These are phyloP conservation scores for Diarsia dahlii DNA, from an alignment of 2,888 invertebrate species.

Conservation along the genomic window DNA sequence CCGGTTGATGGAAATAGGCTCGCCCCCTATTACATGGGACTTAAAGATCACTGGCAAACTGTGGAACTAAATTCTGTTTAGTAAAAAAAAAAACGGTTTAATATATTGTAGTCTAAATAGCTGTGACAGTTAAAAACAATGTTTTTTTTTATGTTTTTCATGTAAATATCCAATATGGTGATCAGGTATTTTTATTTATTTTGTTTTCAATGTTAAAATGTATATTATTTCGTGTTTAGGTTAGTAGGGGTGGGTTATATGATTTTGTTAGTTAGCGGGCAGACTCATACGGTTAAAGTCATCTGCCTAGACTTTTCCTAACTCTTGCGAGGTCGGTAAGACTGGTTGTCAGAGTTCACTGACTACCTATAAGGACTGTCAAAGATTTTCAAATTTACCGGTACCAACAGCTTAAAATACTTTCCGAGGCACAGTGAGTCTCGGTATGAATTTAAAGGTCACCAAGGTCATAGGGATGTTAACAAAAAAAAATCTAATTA, in stretches of 20 bases:
- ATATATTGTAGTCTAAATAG: not conserved
- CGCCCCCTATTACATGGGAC: no score
- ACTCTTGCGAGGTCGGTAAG: not conserved
- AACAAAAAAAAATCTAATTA: no score
- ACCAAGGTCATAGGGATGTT: not conserved
- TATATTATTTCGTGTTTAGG: slow-evolving; percentile 35
- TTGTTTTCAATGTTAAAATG: slow-evolving; percentile 40
- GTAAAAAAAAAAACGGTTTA: no score
- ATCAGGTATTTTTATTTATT: slow-evolving; percentile 48
- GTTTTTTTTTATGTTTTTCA: slow-evolving; percentile 3
- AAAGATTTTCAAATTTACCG: not conserved
- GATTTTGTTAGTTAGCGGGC: slow-evolving; percentile 7
- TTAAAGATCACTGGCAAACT: no score
- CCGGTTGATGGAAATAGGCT: no score
- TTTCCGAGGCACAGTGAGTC: no score
- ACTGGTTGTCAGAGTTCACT: no score
- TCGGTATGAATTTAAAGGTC: not conserved
- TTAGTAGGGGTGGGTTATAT: slow-evolving; percentile 38
- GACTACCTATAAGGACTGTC: not conserved
- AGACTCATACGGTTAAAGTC: not conserved
- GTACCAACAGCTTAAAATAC: not conserved
- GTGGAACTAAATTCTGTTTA: no score
- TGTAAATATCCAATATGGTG: slow-evolving; percentile 41
- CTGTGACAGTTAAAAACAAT: not conserved
- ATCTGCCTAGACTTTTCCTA: not conserved